Percentiles rank a stretch among this genome's conserved stretches.
Evolutionary conservation across 2,888 invertebrate genomes (phyloP).

Genomic region (Xanthorhoe spadicearia): DNA sequence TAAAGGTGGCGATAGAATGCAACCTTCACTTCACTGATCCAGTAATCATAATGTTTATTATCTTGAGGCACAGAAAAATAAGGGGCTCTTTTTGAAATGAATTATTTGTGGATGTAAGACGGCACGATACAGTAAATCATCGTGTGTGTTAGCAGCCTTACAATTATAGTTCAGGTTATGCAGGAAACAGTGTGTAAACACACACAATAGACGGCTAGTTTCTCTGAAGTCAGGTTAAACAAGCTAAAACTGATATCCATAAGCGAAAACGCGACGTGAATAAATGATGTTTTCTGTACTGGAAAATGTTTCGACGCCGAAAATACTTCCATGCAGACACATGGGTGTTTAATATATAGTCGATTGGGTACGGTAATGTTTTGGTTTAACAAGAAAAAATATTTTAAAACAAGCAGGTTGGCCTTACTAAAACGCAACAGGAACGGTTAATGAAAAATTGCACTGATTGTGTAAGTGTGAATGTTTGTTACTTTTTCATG

Average conservation of each 20-base stretch:
- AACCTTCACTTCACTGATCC: too few species aligned
- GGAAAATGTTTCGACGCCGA: not conserved
- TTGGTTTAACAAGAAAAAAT: too few species aligned
- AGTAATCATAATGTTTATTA: too few species aligned
- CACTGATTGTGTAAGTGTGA: too few species aligned
- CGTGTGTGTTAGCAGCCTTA: conserved; percentile 6
- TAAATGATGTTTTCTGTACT: not conserved
- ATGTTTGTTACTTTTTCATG: too few species aligned
- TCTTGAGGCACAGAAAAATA: not conserved
- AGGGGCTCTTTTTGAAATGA: not conserved
- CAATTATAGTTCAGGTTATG: conserved; percentile 39
- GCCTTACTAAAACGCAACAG: too few species aligned
- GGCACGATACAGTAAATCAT: not conserved
- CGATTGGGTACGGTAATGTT: too few species aligned
- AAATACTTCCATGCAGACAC: too few species aligned
- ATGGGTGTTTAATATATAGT: too few species aligned
- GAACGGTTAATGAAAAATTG: too few species aligned
- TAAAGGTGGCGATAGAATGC: too few species aligned
- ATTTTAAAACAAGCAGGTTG: too few species aligned
- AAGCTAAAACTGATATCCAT: not conserved
- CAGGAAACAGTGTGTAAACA: conserved; percentile 23
- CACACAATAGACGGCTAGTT: conserved; percentile 19
- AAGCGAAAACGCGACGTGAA: not conserved
- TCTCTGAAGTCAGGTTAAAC: not conserved
- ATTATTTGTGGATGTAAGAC: not conserved